Conservation (phyloP, 1,140 invertebrate species). For the Lineus longissimus region DNA sequence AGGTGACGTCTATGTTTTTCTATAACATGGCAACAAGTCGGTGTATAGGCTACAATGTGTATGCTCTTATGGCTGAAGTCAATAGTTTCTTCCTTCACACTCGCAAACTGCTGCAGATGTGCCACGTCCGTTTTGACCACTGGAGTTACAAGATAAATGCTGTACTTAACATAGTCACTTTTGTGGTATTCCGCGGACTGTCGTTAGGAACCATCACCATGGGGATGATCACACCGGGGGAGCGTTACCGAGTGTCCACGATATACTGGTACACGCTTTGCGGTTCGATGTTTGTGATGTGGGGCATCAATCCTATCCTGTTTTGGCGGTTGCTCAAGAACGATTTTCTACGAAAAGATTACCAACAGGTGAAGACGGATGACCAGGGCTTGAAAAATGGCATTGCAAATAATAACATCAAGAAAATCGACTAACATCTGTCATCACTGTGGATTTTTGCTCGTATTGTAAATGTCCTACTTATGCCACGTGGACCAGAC, state of each 20-base stretch:
- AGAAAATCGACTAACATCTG: no score
- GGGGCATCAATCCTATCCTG: slow-evolving; percentile 36
- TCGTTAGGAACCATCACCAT: slow-evolving; percentile 27
- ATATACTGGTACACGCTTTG: slow-evolving; percentile 27
- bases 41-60: slow-evolving; percentile 39
- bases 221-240: slow-evolving; percentile 24
- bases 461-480: no score
- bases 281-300: slow-evolving; percentile 36
- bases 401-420: no score
- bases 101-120: slow-evolving; percentile 44
- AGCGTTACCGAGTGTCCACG: slow-evolving; percentile 20
- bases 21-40: slow-evolving; percentile 36
- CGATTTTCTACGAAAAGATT: slow-evolving; percentile 31
- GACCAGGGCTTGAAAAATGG: no score
- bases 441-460: no score
- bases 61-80: slow-evolving; percentile 43
- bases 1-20: slow-evolving; percentile 45
- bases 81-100: slow-evolving; percentile 48
- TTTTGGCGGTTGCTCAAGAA: slow-evolving; percentile 42
- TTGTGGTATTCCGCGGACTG: slow-evolving; percentile 32
- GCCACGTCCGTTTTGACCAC: slow-evolving; percentile 26
- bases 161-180: slow-evolving; percentile 35
- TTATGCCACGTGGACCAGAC: no score
- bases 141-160: slow-evolving; percentile 28
- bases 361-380: no score